These are phyloP conservation scores for Aegotheles bennettii DNA, from an alignment of 2,113 vertebrate species.

Conservation along the genomic window DNA sequence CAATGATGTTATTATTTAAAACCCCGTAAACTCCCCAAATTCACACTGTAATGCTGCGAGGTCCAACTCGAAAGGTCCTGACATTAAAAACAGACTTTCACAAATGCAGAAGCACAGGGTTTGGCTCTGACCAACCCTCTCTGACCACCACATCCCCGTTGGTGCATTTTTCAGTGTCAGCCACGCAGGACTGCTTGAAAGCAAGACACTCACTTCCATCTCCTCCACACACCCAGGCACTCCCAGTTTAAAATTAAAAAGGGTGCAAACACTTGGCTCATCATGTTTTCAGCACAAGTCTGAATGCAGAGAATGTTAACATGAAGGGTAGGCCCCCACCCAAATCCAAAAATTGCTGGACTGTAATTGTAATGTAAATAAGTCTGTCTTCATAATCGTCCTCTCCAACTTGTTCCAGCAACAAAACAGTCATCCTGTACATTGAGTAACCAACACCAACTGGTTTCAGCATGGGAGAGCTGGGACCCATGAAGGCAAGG, in stretches of 20 bases:
- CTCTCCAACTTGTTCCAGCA: slow-evolving; percentile 29
- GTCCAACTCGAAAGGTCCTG: background rate
- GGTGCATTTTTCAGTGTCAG: background rate
- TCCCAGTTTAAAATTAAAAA: slow-evolving; percentile 49
- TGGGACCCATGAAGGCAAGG: background rate
- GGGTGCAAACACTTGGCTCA: slow-evolving; percentile 30
- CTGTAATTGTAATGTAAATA: slow-evolving; percentile 44
- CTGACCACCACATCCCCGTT: background rate
- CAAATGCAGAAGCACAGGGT: background rate
- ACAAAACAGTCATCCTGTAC: background rate
- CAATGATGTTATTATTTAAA: background rate
- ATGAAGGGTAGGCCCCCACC: background rate
- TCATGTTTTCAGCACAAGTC: background rate
- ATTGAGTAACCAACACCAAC: background rate
- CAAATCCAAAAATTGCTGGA: slow-evolving; percentile 51
- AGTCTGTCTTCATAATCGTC: slow-evolving; percentile 40
- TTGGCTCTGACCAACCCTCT: background rate
- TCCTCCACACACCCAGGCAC: slow-evolving; percentile 34
- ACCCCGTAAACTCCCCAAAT: background rate
- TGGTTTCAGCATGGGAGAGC: slow-evolving; percentile 10
- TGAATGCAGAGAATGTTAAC: slow-evolving; percentile 11
- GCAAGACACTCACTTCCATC: background rate
- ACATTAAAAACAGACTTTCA: background rate
- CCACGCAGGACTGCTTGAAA: background rate
- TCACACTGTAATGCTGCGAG: background rate